Evolutionary conservation across 2,797 vertebrate genomes (phyloP), one percentile per base, ranked within the genome.

Genomic region (Pseudochaenichthys georgianus): DNA sequence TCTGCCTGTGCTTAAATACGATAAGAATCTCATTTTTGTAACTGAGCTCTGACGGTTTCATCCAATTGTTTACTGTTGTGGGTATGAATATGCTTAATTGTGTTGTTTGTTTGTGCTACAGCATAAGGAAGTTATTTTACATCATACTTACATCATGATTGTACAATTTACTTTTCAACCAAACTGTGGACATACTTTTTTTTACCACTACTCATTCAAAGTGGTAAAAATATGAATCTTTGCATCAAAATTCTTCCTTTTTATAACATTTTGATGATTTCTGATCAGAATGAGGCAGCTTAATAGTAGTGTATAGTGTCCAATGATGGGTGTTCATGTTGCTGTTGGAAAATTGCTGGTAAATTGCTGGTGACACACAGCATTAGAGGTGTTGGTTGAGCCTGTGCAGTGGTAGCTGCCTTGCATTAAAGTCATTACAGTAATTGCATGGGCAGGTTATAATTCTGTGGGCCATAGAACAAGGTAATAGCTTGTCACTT

Each of bases 391-490:
- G 46, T 6, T 54, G 42, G 57, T 59, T 45, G 43, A 65, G 52
- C 34, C n/a, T 19, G 7, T 58, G 38, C n/a, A 47, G 42, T 23
- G 75, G 21, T 16, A 59, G 41, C 31, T 61, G 43, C 16, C 2
- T 21, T 50, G 28, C 61, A 48, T 16, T 19, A 9, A 55, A 13
- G 43, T 34, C 21, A 53, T 75, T 60, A 53, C 34, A 65, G 17
- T 72, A 76, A 77, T 67, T 72, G 16, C 13, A 55, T 17, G 12
- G 34, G 13, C 60, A 53, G 45, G 10, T 28, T 67, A 5, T 57
- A 52, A 59, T 42, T 53, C 12, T 48, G 15, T 46, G 17, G 12
- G 42, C 52, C 2, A 17, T 5, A 55, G 34, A n/a, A 41, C 45
- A 16, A 1, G 3, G 9, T 46, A 57, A 50, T 43, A 68, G 31